phyloP scores from a whole-genome alignment of 2,113 vertebrate genomes.

The Egretta garzetta region DNA sequence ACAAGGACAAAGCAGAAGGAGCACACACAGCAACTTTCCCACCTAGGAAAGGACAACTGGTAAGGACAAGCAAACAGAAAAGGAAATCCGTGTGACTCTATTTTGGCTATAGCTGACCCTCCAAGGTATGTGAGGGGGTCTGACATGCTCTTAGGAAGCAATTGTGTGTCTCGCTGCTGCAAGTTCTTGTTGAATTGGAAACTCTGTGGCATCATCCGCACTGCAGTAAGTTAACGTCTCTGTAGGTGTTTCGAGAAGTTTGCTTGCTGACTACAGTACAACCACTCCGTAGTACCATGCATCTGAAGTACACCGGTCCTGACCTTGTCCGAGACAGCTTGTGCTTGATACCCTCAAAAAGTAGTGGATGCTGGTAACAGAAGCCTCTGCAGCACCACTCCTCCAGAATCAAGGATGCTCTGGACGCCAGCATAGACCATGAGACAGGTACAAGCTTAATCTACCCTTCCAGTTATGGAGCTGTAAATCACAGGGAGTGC shows the following conservation, averaged over 20 bases:
- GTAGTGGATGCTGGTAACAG: background rate
- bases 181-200: background rate
- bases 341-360: background rate
- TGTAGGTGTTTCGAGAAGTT: background rate
- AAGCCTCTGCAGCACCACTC: background rate
- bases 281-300: background rate
- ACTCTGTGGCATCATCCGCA: background rate
- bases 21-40: background rate
- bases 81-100: background rate
- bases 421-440: background rate
- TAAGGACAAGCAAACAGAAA: background rate
- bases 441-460: background rate
- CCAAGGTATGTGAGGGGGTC: background rate
- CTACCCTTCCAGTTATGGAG: background rate
- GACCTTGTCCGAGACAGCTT: background rate
- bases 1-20: background rate
- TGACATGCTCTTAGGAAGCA: background rate
- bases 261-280: background rate
- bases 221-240: background rate
- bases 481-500: background rate
- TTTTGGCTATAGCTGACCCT: background rate
- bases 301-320: background rate
- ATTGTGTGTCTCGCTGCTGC: fast-evolving
- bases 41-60: background rate
- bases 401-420: background rate